These are phyloP conservation scores for Hirtodrosophila duncani DNA, from an alignment of 2,888 invertebrate species.

Conservation along the genomic window DNA sequence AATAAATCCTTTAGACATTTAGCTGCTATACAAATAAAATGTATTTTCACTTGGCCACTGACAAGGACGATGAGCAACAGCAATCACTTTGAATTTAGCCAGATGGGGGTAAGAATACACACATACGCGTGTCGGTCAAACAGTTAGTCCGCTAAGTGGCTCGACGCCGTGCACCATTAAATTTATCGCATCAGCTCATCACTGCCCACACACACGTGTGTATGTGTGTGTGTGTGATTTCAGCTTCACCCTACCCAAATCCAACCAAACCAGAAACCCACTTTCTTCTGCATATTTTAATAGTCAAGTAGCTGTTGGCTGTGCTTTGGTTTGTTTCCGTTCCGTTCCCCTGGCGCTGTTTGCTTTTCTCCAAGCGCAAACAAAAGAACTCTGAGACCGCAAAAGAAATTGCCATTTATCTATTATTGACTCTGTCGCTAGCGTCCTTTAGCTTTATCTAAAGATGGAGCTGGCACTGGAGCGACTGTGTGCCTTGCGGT, in stretches of 20 bases:
- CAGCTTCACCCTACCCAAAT: no score
- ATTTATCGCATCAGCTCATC: slow-evolving; percentile 48
- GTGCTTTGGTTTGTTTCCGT: neutral
- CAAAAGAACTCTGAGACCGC: slow-evolving; percentile 46
- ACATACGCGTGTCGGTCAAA: slow-evolving; percentile 36
- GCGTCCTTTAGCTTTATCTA: no score
- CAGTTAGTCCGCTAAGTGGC: slow-evolving; percentile 36
- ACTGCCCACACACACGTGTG: slow-evolving; percentile 21
- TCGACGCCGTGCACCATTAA: slow-evolving; percentile 50
- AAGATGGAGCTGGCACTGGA: slow-evolving; percentile 7
- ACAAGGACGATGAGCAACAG: slow-evolving; percentile 11
- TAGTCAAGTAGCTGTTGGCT: slow-evolving; percentile 52
- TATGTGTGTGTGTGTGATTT: slow-evolving; percentile 6
- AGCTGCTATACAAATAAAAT: slow-evolving; percentile 26
- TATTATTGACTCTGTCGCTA: slow-evolving; percentile 59
- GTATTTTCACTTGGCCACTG: slow-evolving; percentile 7
- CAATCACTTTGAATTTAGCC: slow-evolving; percentile 58
- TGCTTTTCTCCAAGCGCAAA: slow-evolving; percentile 58
- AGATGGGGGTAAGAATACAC: neutral
- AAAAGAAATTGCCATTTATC: slow-evolving; percentile 70
- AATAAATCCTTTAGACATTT: slow-evolving; percentile 42
- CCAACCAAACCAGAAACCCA: neutral
- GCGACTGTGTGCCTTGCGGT: no score
- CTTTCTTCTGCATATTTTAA: slow-evolving; percentile 66
- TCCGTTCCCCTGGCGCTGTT: slow-evolving; percentile 24